Conservation (phyloP, 2,797 vertebrate species). For the Geotrypetes seraphini region DNA sequence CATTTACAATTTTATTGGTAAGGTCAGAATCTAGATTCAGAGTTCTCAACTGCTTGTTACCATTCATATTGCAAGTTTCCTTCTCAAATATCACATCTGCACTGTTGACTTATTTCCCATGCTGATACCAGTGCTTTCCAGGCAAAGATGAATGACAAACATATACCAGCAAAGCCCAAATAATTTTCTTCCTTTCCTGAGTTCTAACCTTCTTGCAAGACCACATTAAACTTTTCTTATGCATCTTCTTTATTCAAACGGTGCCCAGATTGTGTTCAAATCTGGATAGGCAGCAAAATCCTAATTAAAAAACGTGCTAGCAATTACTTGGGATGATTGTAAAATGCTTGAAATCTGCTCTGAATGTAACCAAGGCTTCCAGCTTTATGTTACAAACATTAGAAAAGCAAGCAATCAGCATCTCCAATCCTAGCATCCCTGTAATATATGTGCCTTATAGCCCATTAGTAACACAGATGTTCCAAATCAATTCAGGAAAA, state of each 20-base stretch:
- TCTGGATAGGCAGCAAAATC: neutral
- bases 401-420: neutral
- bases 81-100: slow-evolving; percentile 4
- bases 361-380: neutral
- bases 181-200: neutral
- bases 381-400: neutral
- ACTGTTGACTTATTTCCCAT: neutral
- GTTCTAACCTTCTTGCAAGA: neutral
- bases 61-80: slow-evolving; percentile 23
- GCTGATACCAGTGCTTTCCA: neutral
- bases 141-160: neutral
- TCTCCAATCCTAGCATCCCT: neutral
- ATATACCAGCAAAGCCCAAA: neutral
- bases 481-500: slow-evolving; percentile 6
- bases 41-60: slow-evolving; percentile 5
- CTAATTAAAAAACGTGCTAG: neutral
- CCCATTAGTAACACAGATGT: slow-evolving; percentile 13
- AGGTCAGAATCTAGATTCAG: slow-evolving; percentile 18
- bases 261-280: accelerated
- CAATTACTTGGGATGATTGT: neutral
- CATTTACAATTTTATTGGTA: slow-evolving; percentile 23
- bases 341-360: neutral
- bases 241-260: neutral
- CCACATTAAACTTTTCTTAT: neutral
- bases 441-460: neutral